Conservation (phyloP, 2,113 vertebrate genomes). For the Zapus hudsonius region DNA sequence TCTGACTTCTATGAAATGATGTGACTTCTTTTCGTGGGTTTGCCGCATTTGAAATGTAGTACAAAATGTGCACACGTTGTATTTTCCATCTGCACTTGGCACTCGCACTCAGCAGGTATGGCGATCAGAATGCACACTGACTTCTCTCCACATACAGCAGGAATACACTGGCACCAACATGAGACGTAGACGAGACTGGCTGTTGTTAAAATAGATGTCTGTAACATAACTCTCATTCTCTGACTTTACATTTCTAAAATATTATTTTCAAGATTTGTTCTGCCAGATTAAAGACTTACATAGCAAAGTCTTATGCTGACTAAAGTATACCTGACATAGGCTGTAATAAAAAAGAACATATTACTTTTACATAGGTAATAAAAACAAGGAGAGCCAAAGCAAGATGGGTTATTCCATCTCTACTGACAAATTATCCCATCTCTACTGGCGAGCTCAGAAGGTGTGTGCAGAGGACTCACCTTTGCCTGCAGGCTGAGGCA, state of each 20-base stretch:
- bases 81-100: neutral
- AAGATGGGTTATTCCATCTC: neutral
- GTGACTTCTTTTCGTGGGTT: neutral
- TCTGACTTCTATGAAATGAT: neutral
- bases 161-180: neutral
- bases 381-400: neutral
- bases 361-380: neutral
- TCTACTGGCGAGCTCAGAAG: neutral
- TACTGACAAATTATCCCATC: neutral
- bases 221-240: neutral
- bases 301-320: neutral
- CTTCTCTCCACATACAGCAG: neutral
- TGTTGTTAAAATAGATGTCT: neutral
- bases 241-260: neutral
- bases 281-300: neutral
- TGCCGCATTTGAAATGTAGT: too few relatives aligned
- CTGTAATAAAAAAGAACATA: neutral
- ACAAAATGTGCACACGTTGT: too few relatives aligned
- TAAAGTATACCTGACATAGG: neutral
- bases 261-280: neutral
- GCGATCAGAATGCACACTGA: neutral
- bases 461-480: constrained; percentile 82
- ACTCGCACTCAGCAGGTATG: neutral
- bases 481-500: constrained; percentile 96
- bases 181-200: neutral